These are phyloP conservation scores for Cephus spinipes DNA, from an alignment of 2,888 invertebrate genomes.

Conservation along the genomic window DNA sequence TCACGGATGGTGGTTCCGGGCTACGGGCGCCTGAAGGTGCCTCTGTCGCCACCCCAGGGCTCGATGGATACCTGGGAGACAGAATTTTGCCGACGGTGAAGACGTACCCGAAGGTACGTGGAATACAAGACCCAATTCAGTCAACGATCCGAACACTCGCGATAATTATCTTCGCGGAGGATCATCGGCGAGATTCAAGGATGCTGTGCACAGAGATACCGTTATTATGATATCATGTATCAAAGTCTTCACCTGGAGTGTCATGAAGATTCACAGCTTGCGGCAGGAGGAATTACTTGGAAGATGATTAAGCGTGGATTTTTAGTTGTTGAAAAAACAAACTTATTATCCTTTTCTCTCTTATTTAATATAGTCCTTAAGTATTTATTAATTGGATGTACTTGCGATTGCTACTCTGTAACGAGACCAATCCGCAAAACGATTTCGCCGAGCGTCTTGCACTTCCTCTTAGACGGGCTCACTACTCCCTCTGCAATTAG, in stretches of 20 bases:
- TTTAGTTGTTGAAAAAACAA: neutral
- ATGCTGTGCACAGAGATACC: neutral
- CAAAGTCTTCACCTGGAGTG: neutral
- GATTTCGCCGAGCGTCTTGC: constrained; percentile 8
- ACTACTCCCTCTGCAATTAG: constrained; percentile 48
- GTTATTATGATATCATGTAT: neutral
- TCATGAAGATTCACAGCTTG: neutral
- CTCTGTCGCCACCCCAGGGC: constrained; percentile 62
- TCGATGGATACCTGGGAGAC: constrained; percentile 59
- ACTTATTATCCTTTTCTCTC: neutral
- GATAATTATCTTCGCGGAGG: neutral
- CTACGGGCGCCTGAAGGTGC: constrained; percentile 59
- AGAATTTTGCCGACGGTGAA: constrained; percentile 60
- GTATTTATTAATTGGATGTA: constrained; percentile 12
- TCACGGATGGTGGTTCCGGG: constrained; percentile 55
- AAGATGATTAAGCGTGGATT: neutral
- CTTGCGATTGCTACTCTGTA: constrained; percentile 23
- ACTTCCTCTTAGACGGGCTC: neutral
- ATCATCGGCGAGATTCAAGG: neutral
- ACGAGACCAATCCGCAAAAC: constrained; percentile 21
- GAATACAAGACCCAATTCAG: neutral
- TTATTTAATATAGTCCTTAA: constrained; percentile 13
- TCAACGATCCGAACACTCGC: neutral
- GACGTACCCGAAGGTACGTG: constrained; percentile 5
- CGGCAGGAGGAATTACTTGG: neutral